Conservation (phyloP, 2,113 vertebrate species). For the Gallinago paraguaiae region DNA sequence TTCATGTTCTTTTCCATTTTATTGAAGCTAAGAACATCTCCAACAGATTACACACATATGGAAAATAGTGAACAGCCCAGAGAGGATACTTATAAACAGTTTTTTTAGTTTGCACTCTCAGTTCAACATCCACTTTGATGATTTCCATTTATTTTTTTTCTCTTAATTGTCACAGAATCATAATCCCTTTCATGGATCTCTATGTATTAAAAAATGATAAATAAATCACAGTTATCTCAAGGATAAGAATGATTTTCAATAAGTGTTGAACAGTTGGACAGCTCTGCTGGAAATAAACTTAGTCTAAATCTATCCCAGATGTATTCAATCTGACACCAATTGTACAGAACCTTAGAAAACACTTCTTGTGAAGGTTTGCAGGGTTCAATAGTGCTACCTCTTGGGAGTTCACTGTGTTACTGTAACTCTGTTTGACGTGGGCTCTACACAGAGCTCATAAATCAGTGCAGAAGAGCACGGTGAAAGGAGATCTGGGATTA, state of each 20-base stretch:
- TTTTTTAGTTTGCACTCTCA: conserved; percentile 17
- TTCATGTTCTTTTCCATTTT: not conserved
- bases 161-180: not conserved
- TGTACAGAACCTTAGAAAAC: conserved; percentile 1
- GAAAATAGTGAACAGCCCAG: not conserved
- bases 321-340: conserved; percentile 39
- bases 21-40: not conserved
- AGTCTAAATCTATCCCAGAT: conserved; percentile 68
- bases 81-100: not conserved
- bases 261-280: conserved; percentile 59
- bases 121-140: not conserved
- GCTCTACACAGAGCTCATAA: conserved; percentile 25
- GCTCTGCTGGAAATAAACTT: conserved; percentile 40
- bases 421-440: conserved; percentile 18
- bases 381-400: not conserved
- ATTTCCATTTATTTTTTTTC: not conserved
- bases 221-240: conserved; percentile 53
- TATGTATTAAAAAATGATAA: conserved; percentile 37
- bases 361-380: conserved; percentile 8
- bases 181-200: conserved; percentile 3
- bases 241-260: conserved; percentile 48
- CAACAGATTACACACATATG: not conserved
- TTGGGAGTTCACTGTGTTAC: conserved; percentile 35
- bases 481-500: conserved; percentile 32
- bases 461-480: conserved; percentile 8